Evolutionary conservation across 2,888 invertebrate genomes (phyloP), one percentile per base, ranked within the genome.

Genomic region (Tethea ocularis): DNA sequence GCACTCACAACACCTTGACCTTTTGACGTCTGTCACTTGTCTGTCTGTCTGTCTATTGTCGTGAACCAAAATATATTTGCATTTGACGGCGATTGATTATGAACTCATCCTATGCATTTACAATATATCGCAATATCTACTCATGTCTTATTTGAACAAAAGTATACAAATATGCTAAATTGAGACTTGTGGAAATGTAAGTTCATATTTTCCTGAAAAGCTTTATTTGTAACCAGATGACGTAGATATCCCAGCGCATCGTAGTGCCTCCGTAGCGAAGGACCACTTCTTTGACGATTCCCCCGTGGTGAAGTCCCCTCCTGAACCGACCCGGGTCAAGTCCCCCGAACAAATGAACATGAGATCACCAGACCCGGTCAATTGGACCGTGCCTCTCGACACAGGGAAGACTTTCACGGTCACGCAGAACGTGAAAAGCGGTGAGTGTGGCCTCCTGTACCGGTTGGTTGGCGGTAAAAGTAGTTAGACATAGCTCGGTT

Each of bases 311-410:
- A 98, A 98, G 88, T 98, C 98, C 22, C 98, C 98, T 0, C 98
- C 98, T 54, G 98, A 98, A 82, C 98, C 98, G 52, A 98, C 98
- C 53, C 94, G 98, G 78, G 98, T 98, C 64, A 98, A 98, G 89
- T 98, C 98, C 13, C 98, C 98, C 0, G 98, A 98, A 84, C 97
- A 97, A 87, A 97, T 97, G 90, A 95, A 97, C 84, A 97, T 98
- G 96, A 95, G 97, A 72, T 98, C 98, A 22, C 98, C 98, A 15
- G 98, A 98, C 91, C 98, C 98, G 57, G 98, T 98, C 77, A 98
- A 98, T 91, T 98, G 98, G 98, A 98, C 98, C 57, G 98, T 98
- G 63, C 98, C 98, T 58, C 94, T 98, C 80, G 98, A 98, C 89
- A 98, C 97, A 71, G 97, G 98, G 76, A 98, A 97, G 94, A 97